Base-by-base conservation (phyloP, 1,140 invertebrate species). In the Calliopsis andreniformis region DNA sequence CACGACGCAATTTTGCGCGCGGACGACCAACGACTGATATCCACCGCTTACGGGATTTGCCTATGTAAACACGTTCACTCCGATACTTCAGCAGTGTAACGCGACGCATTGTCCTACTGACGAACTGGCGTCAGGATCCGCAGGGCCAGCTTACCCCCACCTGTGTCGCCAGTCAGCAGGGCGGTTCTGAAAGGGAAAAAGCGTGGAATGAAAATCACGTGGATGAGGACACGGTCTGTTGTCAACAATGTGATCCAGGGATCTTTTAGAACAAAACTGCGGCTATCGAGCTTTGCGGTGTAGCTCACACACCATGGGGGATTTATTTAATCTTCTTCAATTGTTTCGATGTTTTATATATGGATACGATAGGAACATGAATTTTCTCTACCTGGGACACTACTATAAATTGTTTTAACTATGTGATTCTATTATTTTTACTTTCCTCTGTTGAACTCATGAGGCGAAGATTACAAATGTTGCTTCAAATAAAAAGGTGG, bases 1-100 rank as follows among this genome's bases (percentile, higher is more conserved):
- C 64, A 82, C 80, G 81, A 79, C 79, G 76, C 76, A 83, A 83
- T 83, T 83, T 83, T 83, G 81, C 59, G 64, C 76, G 76, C 55
- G 75, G 66, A 75, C 64, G 58, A 28, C 75, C 56, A 80, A 83
- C 76, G 80, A 63, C 70, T 83, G 81, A 78, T 79, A 79, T 76
- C 64, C 69, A 47, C 45, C 81, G 81, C 64, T 83, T 82, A 79
- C 76, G 80, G 79, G 76, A 83, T 82, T 59, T 72, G 47, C 64
- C 66, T 82, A 59, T 83, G 76, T 83, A 82, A 83, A 83, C 81
- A 76, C 69, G 66, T 53, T 62, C 64, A 49, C n/a, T n/a, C 25
- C 53, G 61, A 79, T 83, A 83, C 80, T 82, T 83, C 62, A 47
- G 63, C 32, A 35, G 63, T 75, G 70, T 70, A 72, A 72, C 51